Conservation (phyloP, 2,888 invertebrate species). For the Eupelmus urozonus region DNA sequence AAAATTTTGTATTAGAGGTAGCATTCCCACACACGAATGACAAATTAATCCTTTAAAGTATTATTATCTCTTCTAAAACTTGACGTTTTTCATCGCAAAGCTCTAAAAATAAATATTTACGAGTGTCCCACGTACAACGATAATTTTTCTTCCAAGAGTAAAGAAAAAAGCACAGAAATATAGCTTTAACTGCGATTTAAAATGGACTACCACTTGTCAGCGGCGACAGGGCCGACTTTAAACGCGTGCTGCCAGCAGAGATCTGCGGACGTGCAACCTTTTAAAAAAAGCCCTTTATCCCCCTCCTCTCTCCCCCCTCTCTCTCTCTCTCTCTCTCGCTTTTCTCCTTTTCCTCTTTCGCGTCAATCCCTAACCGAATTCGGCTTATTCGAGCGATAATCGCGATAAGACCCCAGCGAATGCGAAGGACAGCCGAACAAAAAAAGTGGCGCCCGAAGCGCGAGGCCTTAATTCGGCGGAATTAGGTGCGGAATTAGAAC, state of each 20-base stretch:
- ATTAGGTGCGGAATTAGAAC: constrained; percentile 67
- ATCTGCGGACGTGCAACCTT: neutral
- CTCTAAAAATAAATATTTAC: neutral
- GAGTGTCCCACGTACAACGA: neutral
- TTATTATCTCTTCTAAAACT: neutral
- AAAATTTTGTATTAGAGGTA: too few species aligned
- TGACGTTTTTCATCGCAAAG: neutral
- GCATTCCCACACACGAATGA: neutral
- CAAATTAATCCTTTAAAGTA: too few species aligned
- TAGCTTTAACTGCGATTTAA: too few species aligned
- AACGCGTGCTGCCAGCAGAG: neutral
- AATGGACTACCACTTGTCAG: neutral
- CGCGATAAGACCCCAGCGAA: constrained; percentile 29
- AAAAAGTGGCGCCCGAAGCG: neutral
- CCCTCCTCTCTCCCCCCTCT: neutral
- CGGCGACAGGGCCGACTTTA: neutral
- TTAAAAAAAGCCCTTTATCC: constrained; percentile 3
- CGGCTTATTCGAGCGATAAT: constrained; percentile 43
- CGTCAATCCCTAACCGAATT: constrained; percentile 2
- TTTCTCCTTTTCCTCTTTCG: constrained; percentile 2
- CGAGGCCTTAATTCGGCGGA: constrained; percentile 63
- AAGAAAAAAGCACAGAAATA: too few species aligned
- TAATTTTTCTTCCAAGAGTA: too few species aligned
- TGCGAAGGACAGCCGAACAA: neutral
- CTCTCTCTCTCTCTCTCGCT: constrained; percentile 1